Base-by-base conservation (phyloP, 2,113 vertebrate species). In the Emberiza fucata region DNA sequence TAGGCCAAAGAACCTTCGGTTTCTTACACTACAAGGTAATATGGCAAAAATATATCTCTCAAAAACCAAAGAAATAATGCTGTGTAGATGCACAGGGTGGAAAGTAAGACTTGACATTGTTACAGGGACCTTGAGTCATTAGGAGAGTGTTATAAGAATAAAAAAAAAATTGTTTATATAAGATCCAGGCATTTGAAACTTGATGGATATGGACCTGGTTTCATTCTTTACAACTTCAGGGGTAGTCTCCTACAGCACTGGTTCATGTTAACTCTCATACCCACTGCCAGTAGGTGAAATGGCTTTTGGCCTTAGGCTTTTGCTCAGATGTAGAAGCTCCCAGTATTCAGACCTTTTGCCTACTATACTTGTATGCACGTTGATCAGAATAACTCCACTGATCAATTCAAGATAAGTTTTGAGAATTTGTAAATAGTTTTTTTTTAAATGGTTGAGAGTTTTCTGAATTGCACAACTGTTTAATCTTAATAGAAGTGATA, bases 351-450 rank as follows among this genome's bases (percentile, higher is more conserved):
- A 51, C 13, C 2, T 90, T 79, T 92, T 82, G 6, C 35, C 21
- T 53, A 4, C 1, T 27, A 7, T 81, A n/a, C 61, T 68, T 2
- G 0, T 27, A 15, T 14, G 6, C 29, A 29, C 2, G 1, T 47
- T 68, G 14, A 24, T 44, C 17, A 25, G 40, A 80, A 51, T 65
- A 76, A 25, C 19, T 81, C 16, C 24, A 27, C 17, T 57, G 22
- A 4, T 48, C 8, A 69, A 65, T 79, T 70, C 39, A 33, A 3
- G 33, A 19, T 23, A 79, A 56, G 7, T 18, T 76, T 81, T 51
- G 29, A 87, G 33, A 76, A 79, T 8, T 29, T 50, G 11, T 66
- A 61, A 65, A 23, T 19, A 45, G 5, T 5, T 8, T 80, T 81
- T 65, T 72, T 68, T 71, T 1, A 35, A 86, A 44, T 73, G 9